phyloP scores from a whole-genome alignment of 2,113 vertebrate genomes.

The Saimiri boliviensis region DNA sequence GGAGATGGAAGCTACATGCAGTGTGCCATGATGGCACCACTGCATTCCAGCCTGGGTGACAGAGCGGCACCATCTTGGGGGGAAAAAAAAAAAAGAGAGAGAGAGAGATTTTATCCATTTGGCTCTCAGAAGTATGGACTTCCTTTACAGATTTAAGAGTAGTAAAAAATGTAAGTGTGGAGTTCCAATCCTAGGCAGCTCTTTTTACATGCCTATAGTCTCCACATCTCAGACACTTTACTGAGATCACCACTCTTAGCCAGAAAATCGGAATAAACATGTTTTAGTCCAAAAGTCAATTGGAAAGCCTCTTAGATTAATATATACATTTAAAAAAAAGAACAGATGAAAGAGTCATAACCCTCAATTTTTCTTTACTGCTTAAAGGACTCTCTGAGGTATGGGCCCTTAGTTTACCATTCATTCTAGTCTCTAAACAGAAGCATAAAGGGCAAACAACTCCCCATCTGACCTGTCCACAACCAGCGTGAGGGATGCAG shows the following conservation, averaged over 20 bases:
- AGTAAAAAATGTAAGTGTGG: background rate
- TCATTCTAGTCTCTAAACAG: background rate
- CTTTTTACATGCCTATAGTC: background rate
- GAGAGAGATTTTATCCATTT: background rate
- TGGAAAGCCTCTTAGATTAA: background rate
- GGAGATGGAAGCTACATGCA: background rate
- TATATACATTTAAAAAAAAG: background rate
- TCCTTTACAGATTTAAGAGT: background rate
- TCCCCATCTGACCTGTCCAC: background rate
- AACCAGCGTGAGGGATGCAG: background rate
- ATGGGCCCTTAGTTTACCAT: background rate
- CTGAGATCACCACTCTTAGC: background rate
- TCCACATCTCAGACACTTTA: background rate
- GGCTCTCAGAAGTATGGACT: background rate
- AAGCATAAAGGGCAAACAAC: background rate
- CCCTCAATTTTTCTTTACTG: background rate
- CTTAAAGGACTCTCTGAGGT: background rate
- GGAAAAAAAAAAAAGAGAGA: too few species aligned
- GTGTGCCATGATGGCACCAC: too few species aligned
- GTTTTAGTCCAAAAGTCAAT: background rate
- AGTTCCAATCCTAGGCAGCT: background rate
- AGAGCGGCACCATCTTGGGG: too few species aligned
- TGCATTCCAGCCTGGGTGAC: too few species aligned
- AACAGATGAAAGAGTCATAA: background rate
- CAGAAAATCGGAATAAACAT: background rate